Base-by-base conservation (phyloP, 1,140 invertebrate species). In the Drosophila orosa region DNA sequence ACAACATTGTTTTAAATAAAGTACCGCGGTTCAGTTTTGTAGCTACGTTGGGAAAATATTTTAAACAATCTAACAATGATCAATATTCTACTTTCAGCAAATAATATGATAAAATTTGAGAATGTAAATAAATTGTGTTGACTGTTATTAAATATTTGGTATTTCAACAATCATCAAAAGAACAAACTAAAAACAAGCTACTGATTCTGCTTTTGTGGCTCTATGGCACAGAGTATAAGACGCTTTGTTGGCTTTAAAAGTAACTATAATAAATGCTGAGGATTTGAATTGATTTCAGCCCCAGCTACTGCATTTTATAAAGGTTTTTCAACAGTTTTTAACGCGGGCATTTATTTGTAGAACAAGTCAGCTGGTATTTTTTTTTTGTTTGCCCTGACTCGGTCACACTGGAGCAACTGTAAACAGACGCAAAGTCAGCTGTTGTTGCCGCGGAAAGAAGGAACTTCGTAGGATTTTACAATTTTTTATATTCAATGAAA, bases 21-120 rank as follows among this genome's bases (percentile, higher is more conserved):
- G 1, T n/a, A 3, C 6, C 3, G 13, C 22, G 6, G 3, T 25
- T 45, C 7, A 25, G 2, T 25, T 24, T n/a, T 25, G 7, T 15
- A 13, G 12, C 12, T 22, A 9, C 24, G 25, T 24, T n/a, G 25
- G 4, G 0, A n/a, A 6, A 10, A 17, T 40, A 40, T n/a, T 13
- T 40, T 0, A 42, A n/a, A 5, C 22, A 6, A 24, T 24, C 27
- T 59, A 44, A 59, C 17, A 17, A 19, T n/a, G 8, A 19, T 9
- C 12, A n/a, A 25, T 8, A 25, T n/a, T 63, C 12, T 65, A 60
- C 12, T 65, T 65, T 59, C 61, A 65, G 61, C 27, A 60, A 65
- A 44, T 60, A 33, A 45, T 40, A 17, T 29, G 6, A 54, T 15
- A 9, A 24, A 22, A 12, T 12, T 31, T 4, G 13, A 42, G 8